Base-by-base conservation (phyloP, 2,797 vertebrate species). In the Hylomyscus alleni region DNA sequence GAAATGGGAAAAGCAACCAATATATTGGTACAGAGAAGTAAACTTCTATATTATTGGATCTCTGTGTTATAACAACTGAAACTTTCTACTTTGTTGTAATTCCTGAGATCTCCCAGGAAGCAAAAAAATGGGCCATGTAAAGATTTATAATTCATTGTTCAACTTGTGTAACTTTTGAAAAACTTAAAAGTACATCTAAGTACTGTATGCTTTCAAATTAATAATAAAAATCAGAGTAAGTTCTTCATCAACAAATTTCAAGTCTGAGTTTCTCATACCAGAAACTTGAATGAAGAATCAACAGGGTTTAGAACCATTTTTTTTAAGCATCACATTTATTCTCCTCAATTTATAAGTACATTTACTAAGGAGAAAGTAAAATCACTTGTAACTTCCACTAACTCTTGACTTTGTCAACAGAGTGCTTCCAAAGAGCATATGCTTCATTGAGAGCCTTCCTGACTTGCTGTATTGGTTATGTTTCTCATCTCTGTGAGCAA, bases 161-260 rank as follows among this genome's bases (percentile, higher is more conserved):
- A 47, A 69, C 20, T 31, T 83, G 50, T 62, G 22, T 54, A 69
- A 94, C 58, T 31, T 40, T 44, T 90, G 87, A 90, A 69, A 54
- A 65, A 84, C 22, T 90, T 83, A 75, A 31, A 54, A 4, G 12
- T 29, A 31, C 60, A 11, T 69, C 13, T 20, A 52, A n/a, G 26
- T 47, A 62, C 85, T 77, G 86, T 44, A 77, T 34, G 54, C 31
- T 47, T 58, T 95, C 65, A 4, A 87, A 77, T 87, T 87, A 67
- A 58, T 29, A 90, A 88, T 52, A 95, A 82, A 72, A 92, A 73
- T 65, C 37, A 67, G 31, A 84, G 62, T 67, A 93, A 75, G 31
- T 40, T 96, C 73, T 73, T 81, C 47, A 89, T 47, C 47, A 62
- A 90, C 24, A 89, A 85, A 62, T 84, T 5, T 58, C 47, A 80